A percentile compares a stretch with the other conserved stretches of the same genome.
Conservation (phyloP, 2,797 vertebrate genomes). For the Bufotes viridis region DNA sequence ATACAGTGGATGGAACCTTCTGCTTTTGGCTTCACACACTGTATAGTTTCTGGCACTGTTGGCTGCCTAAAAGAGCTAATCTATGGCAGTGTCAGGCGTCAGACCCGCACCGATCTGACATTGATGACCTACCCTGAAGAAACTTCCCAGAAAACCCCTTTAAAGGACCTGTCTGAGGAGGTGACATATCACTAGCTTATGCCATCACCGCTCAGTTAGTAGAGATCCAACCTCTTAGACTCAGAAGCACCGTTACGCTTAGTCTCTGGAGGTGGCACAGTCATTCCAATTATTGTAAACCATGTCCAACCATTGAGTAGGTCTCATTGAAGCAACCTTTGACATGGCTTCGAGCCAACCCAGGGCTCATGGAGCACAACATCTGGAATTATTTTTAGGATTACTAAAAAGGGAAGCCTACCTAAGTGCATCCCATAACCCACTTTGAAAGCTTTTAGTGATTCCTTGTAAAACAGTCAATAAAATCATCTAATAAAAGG, state of each 20-base stretch:
- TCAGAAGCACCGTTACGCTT: background rate
- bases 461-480: slow-evolving; percentile 19
- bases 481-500: slow-evolving; percentile 1
- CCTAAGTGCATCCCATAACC: background rate
- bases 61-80: too few species aligned
- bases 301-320: background rate
- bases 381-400: background rate
- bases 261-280: background rate
- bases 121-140: too few species aligned
- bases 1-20: too few species aligned
- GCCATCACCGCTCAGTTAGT: too few species aligned
- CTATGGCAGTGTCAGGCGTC: too few species aligned
- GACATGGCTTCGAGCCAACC: background rate
- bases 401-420: background rate
- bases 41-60: too few species aligned
- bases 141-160: too few species aligned
- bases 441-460: slow-evolving; percentile 1
- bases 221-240: background rate
- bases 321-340: background rate
- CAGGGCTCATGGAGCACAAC: background rate
- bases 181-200: too few species aligned
- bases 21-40: too few species aligned
- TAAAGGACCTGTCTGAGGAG: too few species aligned
- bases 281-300: background rate
- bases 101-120: too few species aligned